Base-by-base conservation (phyloP, 2,888 invertebrate genomes). In the Cataglyphis livida region DNA sequence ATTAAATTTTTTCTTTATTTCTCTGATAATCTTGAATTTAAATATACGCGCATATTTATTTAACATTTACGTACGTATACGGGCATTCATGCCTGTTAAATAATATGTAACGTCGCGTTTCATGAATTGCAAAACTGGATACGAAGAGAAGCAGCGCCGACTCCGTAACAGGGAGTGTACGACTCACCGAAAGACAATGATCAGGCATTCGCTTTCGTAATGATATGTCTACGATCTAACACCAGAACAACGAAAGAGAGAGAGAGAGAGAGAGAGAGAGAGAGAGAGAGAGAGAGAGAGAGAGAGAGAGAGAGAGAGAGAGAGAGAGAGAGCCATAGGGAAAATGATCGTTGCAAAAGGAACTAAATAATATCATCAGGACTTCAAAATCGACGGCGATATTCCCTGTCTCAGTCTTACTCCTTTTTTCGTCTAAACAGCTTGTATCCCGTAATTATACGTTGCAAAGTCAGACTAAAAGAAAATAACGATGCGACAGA, bases 151-250 rank as follows among this genome's bases (percentile, higher is more conserved):
- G 21, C 71, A 78, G 59, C 59, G 61, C 32, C 44, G 76, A 59
- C 57, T 41, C 41, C 18, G 44, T 68, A 70, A 78, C 78, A 44
- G 71, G 71, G 71, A 41, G 57, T 71, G 57, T 32, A 38, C 70
- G 71, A 59, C 71, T 59, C 78, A 57, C 57, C 78, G 71, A 71
- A 79, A 79, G 73, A 79, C 78, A 79, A 79, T 79, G 35, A 79
- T 78, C 71, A 59, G 73, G 44, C 73, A 38, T 79, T 71, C 73
- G 78, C 78, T 78, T 57, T 71, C 78, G 32, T 78, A 78, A 78
- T 78, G 12, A 82, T 44, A 51, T 35, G 62, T 61, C 71, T 65
- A 48, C 44, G 38, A 35, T 66, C 65, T 82, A 57, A 65, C 48
- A 18, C 18, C 25, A 64, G 21, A 15, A 38, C 79, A 35, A 79